Conservation (phyloP, 2,888 invertebrate genomes). For the Eristalinus sepulchralis region DNA sequence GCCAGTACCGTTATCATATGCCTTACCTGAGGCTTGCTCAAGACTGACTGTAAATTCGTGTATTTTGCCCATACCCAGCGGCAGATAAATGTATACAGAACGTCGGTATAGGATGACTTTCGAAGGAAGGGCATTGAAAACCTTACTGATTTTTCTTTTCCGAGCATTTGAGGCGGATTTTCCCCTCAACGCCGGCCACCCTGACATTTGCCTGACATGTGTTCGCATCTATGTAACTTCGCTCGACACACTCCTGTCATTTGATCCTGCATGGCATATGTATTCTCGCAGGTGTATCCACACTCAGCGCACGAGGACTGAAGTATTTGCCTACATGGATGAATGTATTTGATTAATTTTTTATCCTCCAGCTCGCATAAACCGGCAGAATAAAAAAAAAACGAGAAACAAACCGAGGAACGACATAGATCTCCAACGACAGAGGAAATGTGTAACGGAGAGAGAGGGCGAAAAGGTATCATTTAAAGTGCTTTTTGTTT, state of each 20-base stretch:
- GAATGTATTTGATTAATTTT: conserved; percentile 21
- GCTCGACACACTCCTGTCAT: background rate
- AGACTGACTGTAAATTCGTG: background rate
- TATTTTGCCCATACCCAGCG: background rate
- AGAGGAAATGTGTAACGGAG: background rate
- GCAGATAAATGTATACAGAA: background rate
- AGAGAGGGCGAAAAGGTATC: background rate
- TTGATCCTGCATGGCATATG: background rate
- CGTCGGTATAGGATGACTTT: background rate
- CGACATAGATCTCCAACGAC: background rate
- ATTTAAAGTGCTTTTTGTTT: conserved; percentile 6
- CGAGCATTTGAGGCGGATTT: background rate
- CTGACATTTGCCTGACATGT: background rate
- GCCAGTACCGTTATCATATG: too few species aligned
- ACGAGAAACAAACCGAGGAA: background rate
- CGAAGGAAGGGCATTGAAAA: background rate
- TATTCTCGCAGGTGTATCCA: background rate
- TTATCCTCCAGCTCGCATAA: background rate
- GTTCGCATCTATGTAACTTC: background rate
- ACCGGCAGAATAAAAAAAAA: background rate
- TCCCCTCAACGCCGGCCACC: background rate
- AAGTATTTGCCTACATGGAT: background rate
- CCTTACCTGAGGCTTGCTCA: background rate
- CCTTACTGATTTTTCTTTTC: background rate
- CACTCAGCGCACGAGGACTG: background rate